Evolutionary conservation across 2,797 vertebrate genomes (phyloP), one percentile per base, ranked within the genome.

Genomic region (Synanceia verrucosa): DNA sequence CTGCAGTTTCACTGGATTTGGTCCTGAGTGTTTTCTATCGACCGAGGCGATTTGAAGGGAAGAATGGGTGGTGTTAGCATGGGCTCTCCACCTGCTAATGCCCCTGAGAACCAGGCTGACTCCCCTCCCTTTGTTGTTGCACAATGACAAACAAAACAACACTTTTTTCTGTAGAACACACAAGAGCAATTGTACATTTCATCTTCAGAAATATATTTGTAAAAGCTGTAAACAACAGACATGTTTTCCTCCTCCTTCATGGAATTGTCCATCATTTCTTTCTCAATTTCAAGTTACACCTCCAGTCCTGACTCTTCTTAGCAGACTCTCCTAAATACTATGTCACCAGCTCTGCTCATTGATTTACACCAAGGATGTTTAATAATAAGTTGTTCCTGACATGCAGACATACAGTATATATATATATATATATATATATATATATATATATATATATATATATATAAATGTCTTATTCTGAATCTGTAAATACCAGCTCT

Each of bases 21-120:
- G 9, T 61, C 31, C 19, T 61, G 56, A 65, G 48, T 73, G 51
- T 51, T 68, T 62, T 63, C 39, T 34, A 44, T 62, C 44, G 48
- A 46, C 19, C 37, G 4, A 13, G 24, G 19, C 19, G 0, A 31
- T 50, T 21, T 60, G 28, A 23, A 11, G 68, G 41, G 41, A 18
- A 51, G 43, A 34, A 44, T 4, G 52, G 37, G 11, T n/a, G 21
- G 41, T 5, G 24, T 18, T 39, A 16, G 16, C 3, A 18, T 61
- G n/a, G 24, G 23, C 41, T 53, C 12, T 51, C 26, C 29, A 23
- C 7, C 13, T 12, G 39, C 44, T 36, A 46, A 52, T 31, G 39
- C 44, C 10, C 50, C 53, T 68, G 26, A 62, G 82, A 91, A 88
- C 89, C 84, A 76, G 82, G 79, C 88, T 12, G 39, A 74, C 57